phyloP scores from a whole-genome alignment of 2,888 invertebrate genomes.

The Clunio marinus region DNA sequence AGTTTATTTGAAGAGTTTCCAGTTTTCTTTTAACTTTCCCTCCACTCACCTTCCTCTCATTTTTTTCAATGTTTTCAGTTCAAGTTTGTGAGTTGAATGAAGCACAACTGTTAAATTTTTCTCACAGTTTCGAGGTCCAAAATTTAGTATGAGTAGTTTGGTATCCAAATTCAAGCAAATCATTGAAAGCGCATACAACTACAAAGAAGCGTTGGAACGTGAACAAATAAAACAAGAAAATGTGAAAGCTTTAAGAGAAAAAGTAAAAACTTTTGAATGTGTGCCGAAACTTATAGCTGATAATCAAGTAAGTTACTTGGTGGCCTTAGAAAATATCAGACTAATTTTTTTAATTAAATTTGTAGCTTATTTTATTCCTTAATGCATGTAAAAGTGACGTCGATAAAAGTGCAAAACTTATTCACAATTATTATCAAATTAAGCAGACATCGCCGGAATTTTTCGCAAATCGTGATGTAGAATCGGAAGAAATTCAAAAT shows the following conservation, averaged over 20 bases:
- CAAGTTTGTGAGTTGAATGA: no score
- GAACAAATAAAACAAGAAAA: conserved; percentile 16
- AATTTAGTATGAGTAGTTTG: no score
- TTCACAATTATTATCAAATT: conserved; percentile 54
- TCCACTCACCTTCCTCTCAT: no score
- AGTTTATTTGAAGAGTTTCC: no score
- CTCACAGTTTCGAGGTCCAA: no score
- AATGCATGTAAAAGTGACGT: conserved; percentile 3
- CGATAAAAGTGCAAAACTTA: conserved; percentile 45
- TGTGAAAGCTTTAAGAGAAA: background rate
- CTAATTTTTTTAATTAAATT: background rate
- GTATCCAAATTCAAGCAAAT: conserved; percentile 12
- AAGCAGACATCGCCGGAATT: conserved; percentile 60
- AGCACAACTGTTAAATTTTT: no score
- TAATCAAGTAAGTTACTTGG: conserved; percentile 11
- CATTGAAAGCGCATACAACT: conserved; percentile 9
- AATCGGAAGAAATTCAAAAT: conserved; percentile 47
- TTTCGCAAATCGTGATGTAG: conserved; percentile 56
- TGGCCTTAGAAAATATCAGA: background rate
- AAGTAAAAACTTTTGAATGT: background rate
- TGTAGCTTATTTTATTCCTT: conserved; percentile 15
- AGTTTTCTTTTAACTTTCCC: no score
- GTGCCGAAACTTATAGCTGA: conserved; percentile 2
- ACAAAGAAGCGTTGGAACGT: conserved; percentile 19
- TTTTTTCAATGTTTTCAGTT: no score